Evolutionary conservation across 2,888 invertebrate species (phyloP), one percentile per base, ranked within the genome.

Genomic region (Coleophora deauratella): DNA sequence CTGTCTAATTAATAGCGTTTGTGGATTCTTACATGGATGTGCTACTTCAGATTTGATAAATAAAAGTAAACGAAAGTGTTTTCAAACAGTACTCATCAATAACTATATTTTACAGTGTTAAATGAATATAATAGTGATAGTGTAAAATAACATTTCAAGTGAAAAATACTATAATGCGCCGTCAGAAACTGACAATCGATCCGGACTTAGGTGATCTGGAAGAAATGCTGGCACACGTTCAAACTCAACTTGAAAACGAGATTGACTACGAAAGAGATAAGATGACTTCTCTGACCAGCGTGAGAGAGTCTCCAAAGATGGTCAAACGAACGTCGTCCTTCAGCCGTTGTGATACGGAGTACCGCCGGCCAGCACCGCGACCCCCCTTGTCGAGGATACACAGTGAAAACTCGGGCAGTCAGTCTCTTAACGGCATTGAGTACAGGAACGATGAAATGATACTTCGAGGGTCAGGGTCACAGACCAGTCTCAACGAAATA

Each of bases 221-320:
- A 43, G 84, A 86, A 47, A 86, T 86, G 86, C 55, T 86, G 13
- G 85, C 85, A 0, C 74, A 79, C 49, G 86, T 86, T 1, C 86
- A 86, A 42, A 77, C 67, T 0, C 85, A 86, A 44, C 48, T 86
- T 6, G 85, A 86, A 49, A 68, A 81, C 40, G 86, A 86, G 50
- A 84, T 86, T 1, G 84, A 80, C 31, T 37, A 75, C 39, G 81
- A 81, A 44, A 76, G 68, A 35, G 81, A 82, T 31, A 81, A 72
- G 43, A 72, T 78, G 73, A 63, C 81, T 0, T 80, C 78, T 0
- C 34, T 77, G 0, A 67, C 64, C 0, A 82, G 63, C 49, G 67
- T 85, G 0, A 76, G 77, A 32, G 84, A 82, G 37, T 81, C 82
- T 0, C 82, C 85, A 0, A 76, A 70, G 45, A 66, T 73, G 66